Evolutionary conservation across 2,888 invertebrate species (phyloP), one percentile per base, ranked within the genome.

Genomic region (Oscheius sp.): DNA sequence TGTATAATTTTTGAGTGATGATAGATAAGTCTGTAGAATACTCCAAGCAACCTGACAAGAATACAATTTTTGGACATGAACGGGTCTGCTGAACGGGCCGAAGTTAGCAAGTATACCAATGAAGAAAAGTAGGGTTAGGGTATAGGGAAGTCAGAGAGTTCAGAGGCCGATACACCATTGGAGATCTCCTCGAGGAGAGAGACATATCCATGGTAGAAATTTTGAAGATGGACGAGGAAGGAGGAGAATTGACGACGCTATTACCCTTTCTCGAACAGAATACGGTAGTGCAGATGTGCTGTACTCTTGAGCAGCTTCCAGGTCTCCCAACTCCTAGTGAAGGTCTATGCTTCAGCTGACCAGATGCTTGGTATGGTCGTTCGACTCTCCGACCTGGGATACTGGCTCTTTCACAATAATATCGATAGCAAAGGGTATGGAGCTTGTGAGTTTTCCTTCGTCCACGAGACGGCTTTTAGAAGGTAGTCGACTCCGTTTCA

Each of bases 151-250:
- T 42, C 48, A n/a, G 29, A 29, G 10, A 33, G n/a, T 13, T 10
- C 48, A 65, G 51, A 21, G 35, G 35, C 29, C 32, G 37, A 32
- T 65, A 50, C 65, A 65, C 65, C 2, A n/a, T 65, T 37, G n/a
- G 2, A 10, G 68, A 68, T 53, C 37, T 68, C 9, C 33, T 68
- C n/a, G 21, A 51, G 2, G 9, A 13, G 10, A 33, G 33, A 35
- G 55, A 35, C 33, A 68, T 55, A 2, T 5, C 2, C 11, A 13
- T 2, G 5, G 68, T 68, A 11, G 68, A 68, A 68, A 68, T 68
- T 11, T 35, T 68, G 33, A 68, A 68, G 21, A 33, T 68, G 35
- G 73, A 73, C 63, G 65, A 65, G 1, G 73, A 73, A 55, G 65
- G 55, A 9, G 65, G 55, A 29, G 73, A 73, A 21, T 53, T 63